Evolutionary conservation across 2,888 invertebrate genomes (phyloP).

Genomic region (Cryptus armator): DNA sequence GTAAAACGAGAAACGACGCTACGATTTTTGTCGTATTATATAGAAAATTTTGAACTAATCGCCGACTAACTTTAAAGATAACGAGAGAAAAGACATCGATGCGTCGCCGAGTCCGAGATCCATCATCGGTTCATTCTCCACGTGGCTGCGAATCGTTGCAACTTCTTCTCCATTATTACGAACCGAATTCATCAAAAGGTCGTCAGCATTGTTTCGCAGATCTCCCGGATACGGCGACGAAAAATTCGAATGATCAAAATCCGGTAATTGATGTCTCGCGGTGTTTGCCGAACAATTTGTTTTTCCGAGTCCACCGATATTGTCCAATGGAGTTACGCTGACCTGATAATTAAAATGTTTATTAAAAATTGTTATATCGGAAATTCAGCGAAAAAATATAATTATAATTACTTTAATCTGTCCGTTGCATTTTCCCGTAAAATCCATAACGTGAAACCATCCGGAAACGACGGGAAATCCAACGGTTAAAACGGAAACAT

Average conservation of each 20-base stretch:
- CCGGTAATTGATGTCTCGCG: conserved; percentile 62
- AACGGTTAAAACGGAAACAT: conserved; percentile 86
- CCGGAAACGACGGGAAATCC: conserved; percentile 87
- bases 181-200: conserved; percentile 4
- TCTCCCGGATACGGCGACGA: conserved; percentile 65
- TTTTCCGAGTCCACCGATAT: conserved; percentile 80
- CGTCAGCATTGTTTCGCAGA: conserved; percentile 29
- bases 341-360: conserved; percentile 80
- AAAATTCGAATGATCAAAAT: conserved; percentile 61
- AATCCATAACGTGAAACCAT: conserved; percentile 89
- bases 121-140: conserved; percentile 64
- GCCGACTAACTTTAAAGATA: conserved; percentile 80
- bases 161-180: conserved; percentile 38
- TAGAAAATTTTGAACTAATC: background rate
- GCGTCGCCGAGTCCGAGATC: conserved; percentile 78
- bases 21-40: no score
- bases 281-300: conserved; percentile 64
- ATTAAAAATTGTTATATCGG: conserved; percentile 1
- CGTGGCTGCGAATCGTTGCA: conserved; percentile 52
- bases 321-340: conserved; percentile 87
- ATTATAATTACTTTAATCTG: conserved; percentile 86
- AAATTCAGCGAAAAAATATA: background rate
- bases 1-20: background rate
- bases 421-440: conserved; percentile 86
- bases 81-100: conserved; percentile 81